Evolutionary conservation across 92 coral and sea anemone genomes (phyloP), one percentile per base, ranked within the genome.

Genomic region (Umimayanthus chanpuru): DNA sequence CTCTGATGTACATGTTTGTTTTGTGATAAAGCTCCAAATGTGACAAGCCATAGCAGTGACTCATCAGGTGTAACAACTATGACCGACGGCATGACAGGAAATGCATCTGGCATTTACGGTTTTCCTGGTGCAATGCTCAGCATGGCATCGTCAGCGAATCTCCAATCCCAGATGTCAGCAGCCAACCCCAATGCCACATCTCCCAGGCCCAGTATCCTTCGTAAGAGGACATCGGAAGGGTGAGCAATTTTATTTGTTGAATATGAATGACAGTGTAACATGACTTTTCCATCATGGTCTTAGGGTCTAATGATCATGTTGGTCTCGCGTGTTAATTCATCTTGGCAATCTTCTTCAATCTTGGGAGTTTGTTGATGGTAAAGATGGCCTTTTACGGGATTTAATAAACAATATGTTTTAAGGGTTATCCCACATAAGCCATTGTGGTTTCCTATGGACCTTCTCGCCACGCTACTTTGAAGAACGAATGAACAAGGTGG

Each of bases 201-300:
- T 49, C 99, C 99, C 2, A 93, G 99, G 58, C 99, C 99, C 15
- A 97, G 99, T 75, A 97, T 97, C 79, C 90, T 97, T 49, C 95
- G 99, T 5, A 97, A 97, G 79, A 85, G 99, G 80, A 93, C 98
- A 41, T 93, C 96, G 32, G 99, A 97, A 84, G 97, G 96, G 99
- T 97, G 85, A 90, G 98, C 89, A 47, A 78, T 36, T n/a, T n/a
- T n/a, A n/a, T n/a, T 28, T 44, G 1, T 7, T 2, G 0, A 16
- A 47, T 47, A 9, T 47, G 50, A 47, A 15, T 8, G 8, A 47
- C 36, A 32, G 36, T 32, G 36, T 32, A 32, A 32, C 36, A 32
- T 32, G 36, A 32, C 36, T 32, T 32, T 32, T 32, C 36, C 36
- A 32, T 32, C 36, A 32, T 32, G 36, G 36, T 32, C 36, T 32